Percentiles rank a stretch among this genome's conserved stretches.
These are phyloP conservation scores for Lycia hirtaria DNA, from an alignment of 2,888 invertebrate species.

Conservation along the genomic window DNA sequence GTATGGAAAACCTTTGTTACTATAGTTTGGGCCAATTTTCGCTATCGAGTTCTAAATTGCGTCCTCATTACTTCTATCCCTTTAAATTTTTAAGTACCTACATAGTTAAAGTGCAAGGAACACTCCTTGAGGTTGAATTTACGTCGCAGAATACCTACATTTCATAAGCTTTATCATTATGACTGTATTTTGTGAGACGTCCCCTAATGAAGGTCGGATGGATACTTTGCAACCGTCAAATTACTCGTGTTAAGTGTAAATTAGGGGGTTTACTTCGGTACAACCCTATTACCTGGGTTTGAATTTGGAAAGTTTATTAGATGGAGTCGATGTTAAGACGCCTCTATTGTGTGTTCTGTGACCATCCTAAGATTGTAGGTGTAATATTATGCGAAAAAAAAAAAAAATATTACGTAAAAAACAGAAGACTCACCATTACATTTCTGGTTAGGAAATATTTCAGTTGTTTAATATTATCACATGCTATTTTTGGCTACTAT, in stretches of 20 bases:
- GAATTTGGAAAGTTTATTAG: neutral
- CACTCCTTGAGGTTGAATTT: constrained; percentile 35
- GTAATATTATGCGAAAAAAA: no score
- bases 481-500: no score
- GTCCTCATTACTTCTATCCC: neutral
- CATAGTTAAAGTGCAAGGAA: constrained; percentile 27
- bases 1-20: no score
- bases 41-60: neutral
- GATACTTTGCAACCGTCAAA: constrained; percentile 24
- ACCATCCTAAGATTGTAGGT: no score
- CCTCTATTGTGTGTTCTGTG: neutral
- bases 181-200: constrained; percentile 29
- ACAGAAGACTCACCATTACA: no score
- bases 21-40: no score
- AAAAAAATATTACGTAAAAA: no score
- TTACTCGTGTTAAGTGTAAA: constrained; percentile 29
- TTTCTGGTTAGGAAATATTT: no score
- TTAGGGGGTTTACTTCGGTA: constrained; percentile 19
- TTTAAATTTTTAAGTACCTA: constrained; percentile 3
- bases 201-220: constrained; percentile 29
- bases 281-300: constrained; percentile 14
- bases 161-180: constrained; percentile 36
- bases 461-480: no score
- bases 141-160: constrained; percentile 35
- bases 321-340: neutral